phyloP scores from a whole-genome alignment of 1,140 invertebrate species.

The Dinoponera quadriceps region DNA sequence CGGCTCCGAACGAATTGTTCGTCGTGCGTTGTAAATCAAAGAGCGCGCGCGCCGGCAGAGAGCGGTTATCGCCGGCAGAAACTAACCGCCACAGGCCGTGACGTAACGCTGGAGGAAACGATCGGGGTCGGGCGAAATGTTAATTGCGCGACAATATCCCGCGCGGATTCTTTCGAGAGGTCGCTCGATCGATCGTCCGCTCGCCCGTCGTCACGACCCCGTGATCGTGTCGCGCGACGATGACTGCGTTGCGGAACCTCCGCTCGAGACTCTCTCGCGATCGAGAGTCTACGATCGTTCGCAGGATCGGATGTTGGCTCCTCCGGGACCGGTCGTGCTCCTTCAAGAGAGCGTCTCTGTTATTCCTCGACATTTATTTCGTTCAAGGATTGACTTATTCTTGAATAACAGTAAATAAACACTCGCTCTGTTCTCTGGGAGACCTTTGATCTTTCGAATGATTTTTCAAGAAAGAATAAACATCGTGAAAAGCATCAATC shows the following conservation, averaged over 20 bases:
- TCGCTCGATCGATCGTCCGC: neutral
- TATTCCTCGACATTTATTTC: too few relatives aligned
- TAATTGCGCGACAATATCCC: conserved; percentile 51
- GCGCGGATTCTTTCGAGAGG: conserved; percentile 3
- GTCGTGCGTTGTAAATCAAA: conserved; percentile 39
- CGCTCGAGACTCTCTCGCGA: conserved; percentile 5
- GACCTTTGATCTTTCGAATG: too few relatives aligned
- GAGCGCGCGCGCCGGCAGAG: neutral
- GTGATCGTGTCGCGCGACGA: neutral
- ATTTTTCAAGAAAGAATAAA: too few relatives aligned
- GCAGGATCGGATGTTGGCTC: neutral
- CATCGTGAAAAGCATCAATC: too few relatives aligned
- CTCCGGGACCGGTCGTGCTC: neutral
- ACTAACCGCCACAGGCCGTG: conserved; percentile 3
- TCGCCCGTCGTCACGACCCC: neutral
- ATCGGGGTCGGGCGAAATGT: conserved; percentile 44
- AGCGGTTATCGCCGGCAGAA: conserved; percentile 14
- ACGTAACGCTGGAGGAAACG: conserved; percentile 23
- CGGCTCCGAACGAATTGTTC: conserved; percentile 42
- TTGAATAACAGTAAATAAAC: too few relatives aligned
- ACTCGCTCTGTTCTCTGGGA: too few relatives aligned
- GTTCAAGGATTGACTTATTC: too few relatives aligned
- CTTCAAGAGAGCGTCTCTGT: too few relatives aligned
- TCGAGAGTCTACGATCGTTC: conserved; percentile 15
- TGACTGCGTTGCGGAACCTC: conserved; percentile 26